These are phyloP conservation scores for Capitella teleta DNA, from an alignment of 1,140 invertebrate genomes.

Conservation along the genomic window DNA sequence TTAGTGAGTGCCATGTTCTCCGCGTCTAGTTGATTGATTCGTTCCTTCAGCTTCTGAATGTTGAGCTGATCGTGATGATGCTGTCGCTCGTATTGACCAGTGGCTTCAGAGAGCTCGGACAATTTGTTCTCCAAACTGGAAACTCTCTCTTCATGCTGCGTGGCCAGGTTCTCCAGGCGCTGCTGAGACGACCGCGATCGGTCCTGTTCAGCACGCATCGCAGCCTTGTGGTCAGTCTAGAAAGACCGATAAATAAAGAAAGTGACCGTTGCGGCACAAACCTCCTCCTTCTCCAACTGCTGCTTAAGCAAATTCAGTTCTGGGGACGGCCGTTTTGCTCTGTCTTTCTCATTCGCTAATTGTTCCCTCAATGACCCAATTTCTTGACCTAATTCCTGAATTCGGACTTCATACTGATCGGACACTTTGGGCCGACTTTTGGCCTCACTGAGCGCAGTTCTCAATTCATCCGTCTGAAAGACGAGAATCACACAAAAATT, in stretches of 20 bases:
- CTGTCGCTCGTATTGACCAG: slow-evolving; percentile 65
- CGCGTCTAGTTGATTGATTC: slow-evolving; percentile 36
- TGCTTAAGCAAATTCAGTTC: neutral
- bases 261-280: no score
- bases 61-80: slow-evolving; percentile 60
- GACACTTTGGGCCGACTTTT: neutral
- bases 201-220: slow-evolving; percentile 33
- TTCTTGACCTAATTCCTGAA: neutral
- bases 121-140: slow-evolving; percentile 63
- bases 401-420: neutral
- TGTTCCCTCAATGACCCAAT: neutral
- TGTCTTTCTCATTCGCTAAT: neutral
- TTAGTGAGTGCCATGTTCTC: slow-evolving; percentile 35
- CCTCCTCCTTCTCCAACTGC: no score
- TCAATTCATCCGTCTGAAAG: slow-evolving; percentile 23
- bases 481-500: slow-evolving; percentile 31
- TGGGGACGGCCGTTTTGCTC: neutral
- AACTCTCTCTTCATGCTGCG: slow-evolving; percentile 60
- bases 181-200: slow-evolving; percentile 31
- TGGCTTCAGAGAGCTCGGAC: slow-evolving; percentile 62
- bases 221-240: slow-evolving; percentile 45
- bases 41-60: slow-evolving; percentile 59
- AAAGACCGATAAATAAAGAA: neutral
- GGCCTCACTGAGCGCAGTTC: no score
- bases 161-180: slow-evolving; percentile 23